phyloP scores from a whole-genome alignment of 2,113 vertebrate genomes.

The Hemiscyllium ocellatum region DNA sequence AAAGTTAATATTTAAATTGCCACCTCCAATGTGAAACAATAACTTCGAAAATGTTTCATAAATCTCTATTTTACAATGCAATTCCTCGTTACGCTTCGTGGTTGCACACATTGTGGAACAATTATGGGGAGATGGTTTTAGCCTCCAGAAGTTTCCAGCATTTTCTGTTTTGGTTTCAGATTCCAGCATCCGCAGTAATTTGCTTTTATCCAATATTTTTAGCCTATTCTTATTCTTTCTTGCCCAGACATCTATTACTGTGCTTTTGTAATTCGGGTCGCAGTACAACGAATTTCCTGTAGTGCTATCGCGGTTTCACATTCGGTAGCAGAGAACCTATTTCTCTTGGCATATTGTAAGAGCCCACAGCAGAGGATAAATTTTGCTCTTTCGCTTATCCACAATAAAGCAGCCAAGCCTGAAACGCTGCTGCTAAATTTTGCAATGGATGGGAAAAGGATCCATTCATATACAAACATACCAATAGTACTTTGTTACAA shows the following conservation, averaged over 20 bases:
- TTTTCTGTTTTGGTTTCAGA: too few relatives aligned
- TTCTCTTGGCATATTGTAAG: neutral
- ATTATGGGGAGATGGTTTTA: neutral
- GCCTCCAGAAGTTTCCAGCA: too few relatives aligned
- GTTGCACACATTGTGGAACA: neutral
- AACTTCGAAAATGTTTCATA: neutral
- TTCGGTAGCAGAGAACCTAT: neutral
- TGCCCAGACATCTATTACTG: neutral
- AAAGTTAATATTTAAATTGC: neutral
- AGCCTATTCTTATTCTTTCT: neutral
- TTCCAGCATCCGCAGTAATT: too few relatives aligned
- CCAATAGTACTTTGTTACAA: neutral
- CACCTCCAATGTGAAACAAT: neutral
- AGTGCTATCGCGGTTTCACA: neutral
- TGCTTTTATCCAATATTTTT: neutral
- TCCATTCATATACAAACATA: neutral
- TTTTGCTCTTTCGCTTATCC: neutral
- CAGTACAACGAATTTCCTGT: neutral
- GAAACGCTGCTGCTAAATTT: neutral
- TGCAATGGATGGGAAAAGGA: neutral
- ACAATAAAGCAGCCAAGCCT: neutral
- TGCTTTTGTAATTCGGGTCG: neutral
- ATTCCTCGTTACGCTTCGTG: neutral
- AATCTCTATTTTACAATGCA: neutral
- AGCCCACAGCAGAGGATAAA: too few relatives aligned